A percentile compares a stretch with the other conserved stretches of the same genome.
Evolutionary conservation across 2,888 invertebrate genomes (phyloP).

Genomic region (Danaus chrysippus): DNA sequence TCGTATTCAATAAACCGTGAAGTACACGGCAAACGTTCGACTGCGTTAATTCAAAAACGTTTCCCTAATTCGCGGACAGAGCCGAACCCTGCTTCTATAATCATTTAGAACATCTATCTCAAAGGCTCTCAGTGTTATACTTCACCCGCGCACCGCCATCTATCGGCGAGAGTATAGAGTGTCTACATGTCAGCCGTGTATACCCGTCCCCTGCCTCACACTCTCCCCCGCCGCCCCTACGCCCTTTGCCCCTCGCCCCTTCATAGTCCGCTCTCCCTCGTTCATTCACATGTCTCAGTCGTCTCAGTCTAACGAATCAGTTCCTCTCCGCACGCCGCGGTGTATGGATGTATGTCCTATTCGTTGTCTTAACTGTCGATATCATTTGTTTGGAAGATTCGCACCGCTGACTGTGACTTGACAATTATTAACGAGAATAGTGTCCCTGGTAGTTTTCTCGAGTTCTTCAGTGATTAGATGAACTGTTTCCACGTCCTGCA

Average conservation of each 20-base stretch:
- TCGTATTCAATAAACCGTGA: constrained; percentile 53
- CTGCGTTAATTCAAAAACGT: constrained; percentile 66
- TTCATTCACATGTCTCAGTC: constrained; percentile 54
- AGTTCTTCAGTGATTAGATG: constrained; percentile 11
- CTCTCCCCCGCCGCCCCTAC: constrained; percentile 38
- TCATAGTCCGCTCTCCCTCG: constrained; percentile 39
- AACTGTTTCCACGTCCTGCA: constrained; percentile 31
- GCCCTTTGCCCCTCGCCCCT: constrained; percentile 37
- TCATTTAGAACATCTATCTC: constrained; percentile 20
- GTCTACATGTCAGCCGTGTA: constrained; percentile 9
- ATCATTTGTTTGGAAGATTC: constrained; percentile 69
- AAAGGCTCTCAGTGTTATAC: constrained; percentile 11
- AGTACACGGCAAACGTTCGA: constrained; percentile 57
- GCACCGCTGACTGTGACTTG: constrained; percentile 71
- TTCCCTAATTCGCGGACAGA: constrained; percentile 43
- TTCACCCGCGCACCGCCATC: constrained; percentile 53
- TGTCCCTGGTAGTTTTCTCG: constrained; percentile 6
- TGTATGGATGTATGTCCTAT: constrained; percentile 36
- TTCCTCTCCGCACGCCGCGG: constrained; percentile 56
- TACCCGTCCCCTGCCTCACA: constrained; percentile 9
- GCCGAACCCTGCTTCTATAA: constrained; percentile 17
- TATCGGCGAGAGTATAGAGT: constrained; percentile 37
- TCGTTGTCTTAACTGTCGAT: constrained; percentile 54
- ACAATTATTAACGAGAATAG: constrained; percentile 29
- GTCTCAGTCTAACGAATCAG: constrained; percentile 45